Evolutionary conservation across 2,888 invertebrate genomes (phyloP), one percentile per base, ranked within the genome.

Genomic region (Tenthredo distinguenda): DNA sequence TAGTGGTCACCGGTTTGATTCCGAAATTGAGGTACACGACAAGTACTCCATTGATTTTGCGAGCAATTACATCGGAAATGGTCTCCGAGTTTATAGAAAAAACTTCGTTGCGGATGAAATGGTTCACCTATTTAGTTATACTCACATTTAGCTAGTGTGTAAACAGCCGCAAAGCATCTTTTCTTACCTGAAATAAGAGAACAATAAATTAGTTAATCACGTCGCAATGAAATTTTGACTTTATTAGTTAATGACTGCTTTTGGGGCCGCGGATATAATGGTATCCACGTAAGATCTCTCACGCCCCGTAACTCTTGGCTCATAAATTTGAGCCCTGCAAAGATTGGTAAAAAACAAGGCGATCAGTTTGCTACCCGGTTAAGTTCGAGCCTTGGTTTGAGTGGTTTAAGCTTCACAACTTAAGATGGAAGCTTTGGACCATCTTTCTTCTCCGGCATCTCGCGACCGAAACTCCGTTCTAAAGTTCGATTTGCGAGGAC

Each of bases 331-430:
- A 77, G 77, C 55, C 55, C 55, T 18, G 55, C 5, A 81, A 43
- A 62, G 47, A 43, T 81, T 37, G 37, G 81, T 34, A 65, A 81
- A 65, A 81, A 81, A 81, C 81, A 62, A 62, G 81, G 55, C 15
- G 65, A 81, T 81, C 81, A 81, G 65, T 81, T 81, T 81, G 81
- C 37, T 55, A 40, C 65, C 40, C 21, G 43, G 58, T 81, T 65
- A 81, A 81, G 81, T 81, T 81, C 15, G 81, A 81, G 81, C 62
- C 65, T 26, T 37, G 40, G 65, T 15, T 65, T 58, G 58, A 81
- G 81, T 81, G 81, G 81, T 40, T 81, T 65, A 77, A 77, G 77
- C 77, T 77, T 77, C 18, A 26, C n/a, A 74, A 55, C 77, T 77
- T 55, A 50, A 50, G 55, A 55, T 55, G 50, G 77, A 50, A 77